Evolutionary conservation across 1,140 invertebrate genomes (phyloP), one percentile per base, ranked within the genome.

Genomic region (Habropoda laboriosa): DNA sequence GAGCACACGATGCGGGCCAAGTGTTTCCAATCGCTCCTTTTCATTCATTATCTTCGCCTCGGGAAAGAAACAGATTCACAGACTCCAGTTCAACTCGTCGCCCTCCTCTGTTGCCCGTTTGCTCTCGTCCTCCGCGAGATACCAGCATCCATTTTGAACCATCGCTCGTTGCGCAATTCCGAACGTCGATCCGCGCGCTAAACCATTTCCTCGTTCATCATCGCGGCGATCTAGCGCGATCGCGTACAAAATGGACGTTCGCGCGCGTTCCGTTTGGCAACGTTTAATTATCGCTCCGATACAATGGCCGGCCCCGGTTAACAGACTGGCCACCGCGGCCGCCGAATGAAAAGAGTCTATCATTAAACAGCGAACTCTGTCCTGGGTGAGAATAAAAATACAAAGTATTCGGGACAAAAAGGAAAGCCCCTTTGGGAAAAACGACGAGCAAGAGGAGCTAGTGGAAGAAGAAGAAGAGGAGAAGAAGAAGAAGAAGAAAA

Each of bases 361-460:
- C 77, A 73, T 79, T 79, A 79, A 79, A 73, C n/a, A 63, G 40
- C 45, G 68, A 55, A 51, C 58, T 73, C 47, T 24, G 67, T 78
- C 67, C 40, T 42, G 67, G 35, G 55, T n/a, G 75, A 60, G 66
- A 78, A 79, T 64, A 79, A 74, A 74, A 74, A 55, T 55, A 74
- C 38, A 24, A 64, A 57, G 60, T 68, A 35, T 32, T 12, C 5
- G 13, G 45, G 30, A 18, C 5, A 24, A 79, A 21, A 4, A 21
- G 1, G 12, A 42, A 32, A 16, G 16, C 32, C 18, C 32, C 57
- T 18, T 18, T 13, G 7, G n/a, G 38, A 35, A 77, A 24, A n/a
- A 27, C 3, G 10, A 51, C 10, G 21, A 16, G 16, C n/a, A 40
- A 58, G n/a, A 24, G 7, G 45, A 68, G 12, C 32, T 30, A 38